Percentiles rank a stretch among this genome's conserved stretches.
These are phyloP conservation scores for Syritta pipiens DNA, from an alignment of 2,888 invertebrate species.

Conservation along the genomic window DNA sequence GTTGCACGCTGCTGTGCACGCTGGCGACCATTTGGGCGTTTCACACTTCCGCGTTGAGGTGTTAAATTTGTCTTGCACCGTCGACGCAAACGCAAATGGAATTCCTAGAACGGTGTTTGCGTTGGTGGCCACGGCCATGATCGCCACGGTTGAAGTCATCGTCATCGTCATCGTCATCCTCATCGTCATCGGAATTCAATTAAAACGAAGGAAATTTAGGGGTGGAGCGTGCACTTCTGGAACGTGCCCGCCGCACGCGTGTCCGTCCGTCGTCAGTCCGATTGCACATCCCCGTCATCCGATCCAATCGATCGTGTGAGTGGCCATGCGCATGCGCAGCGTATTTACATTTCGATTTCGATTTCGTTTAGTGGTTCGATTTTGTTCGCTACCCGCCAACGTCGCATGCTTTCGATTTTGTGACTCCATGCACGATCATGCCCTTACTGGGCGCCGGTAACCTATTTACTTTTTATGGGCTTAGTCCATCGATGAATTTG, in stretches of 20 bases:
- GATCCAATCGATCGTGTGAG: too few species aligned
- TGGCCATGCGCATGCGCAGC: too few species aligned
- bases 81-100: constrained; percentile 20
- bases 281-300: too few species aligned
- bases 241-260: too few species aligned
- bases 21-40: constrained; percentile 53
- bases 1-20: too few species aligned
- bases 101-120: constrained; percentile 34
- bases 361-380: constrained; percentile 47
- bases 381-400: background rate
- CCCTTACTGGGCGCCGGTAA: constrained; percentile 67
- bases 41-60: constrained; percentile 62
- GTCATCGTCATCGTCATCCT: too few species aligned
- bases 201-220: constrained; percentile 19
- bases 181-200: too few species aligned
- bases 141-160: background rate
- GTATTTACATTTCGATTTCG: constrained; percentile 61
- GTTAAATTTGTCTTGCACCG: constrained; percentile 43
- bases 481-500: constrained; percentile 65
- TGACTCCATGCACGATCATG: constrained; percentile 65
- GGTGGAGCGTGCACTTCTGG: background rate
- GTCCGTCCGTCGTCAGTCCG: too few species aligned
- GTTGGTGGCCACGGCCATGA: constrained; percentile 8
- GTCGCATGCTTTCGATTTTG: constrained; percentile 58
- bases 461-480: constrained; percentile 69